Percentiles rank a stretch among this genome's conserved stretches.
Conservation (phyloP, 1,140 invertebrate species). For the Heliconius congener region DNA sequence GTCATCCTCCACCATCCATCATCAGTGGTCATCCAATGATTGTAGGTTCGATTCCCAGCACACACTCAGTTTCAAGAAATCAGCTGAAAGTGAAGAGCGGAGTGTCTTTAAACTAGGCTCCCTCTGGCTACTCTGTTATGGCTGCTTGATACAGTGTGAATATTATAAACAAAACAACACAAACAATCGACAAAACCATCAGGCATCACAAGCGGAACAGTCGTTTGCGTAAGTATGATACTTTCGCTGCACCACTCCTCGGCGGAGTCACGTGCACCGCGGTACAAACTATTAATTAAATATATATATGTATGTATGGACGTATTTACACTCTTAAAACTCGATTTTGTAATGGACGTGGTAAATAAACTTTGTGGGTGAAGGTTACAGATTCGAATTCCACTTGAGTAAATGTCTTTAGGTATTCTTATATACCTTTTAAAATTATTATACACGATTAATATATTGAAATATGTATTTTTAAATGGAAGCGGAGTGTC, state of each 20-base stretch:
- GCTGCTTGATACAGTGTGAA: neutral
- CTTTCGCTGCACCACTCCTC: conserved; percentile 13
- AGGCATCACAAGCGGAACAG: conserved; percentile 29
- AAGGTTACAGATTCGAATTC: neutral
- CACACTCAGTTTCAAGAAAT: too few relatives aligned
- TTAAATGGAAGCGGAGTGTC: too few relatives aligned
- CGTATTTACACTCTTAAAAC: neutral
- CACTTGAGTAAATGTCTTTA: neutral
- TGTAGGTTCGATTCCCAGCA: neutral
- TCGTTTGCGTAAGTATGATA: conserved; percentile 19
- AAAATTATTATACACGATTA: too few relatives aligned
- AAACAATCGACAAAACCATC: conserved; percentile 21
- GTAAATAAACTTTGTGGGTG: neutral
- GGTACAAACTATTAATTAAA: neutral
- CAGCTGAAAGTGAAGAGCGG: neutral
- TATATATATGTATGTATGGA: neutral
- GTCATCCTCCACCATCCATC: too few relatives aligned
- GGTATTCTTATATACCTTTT: neutral
- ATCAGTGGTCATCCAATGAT: neutral
- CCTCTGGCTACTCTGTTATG: neutral
- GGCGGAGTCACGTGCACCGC: neutral
- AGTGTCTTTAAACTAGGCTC: neutral
- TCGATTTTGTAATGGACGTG: neutral
- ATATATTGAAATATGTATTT: too few relatives aligned
- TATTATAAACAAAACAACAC: neutral